Base-by-base conservation (phyloP, 1,140 invertebrate genomes). In the Diabrotica undecimpunctata region DNA sequence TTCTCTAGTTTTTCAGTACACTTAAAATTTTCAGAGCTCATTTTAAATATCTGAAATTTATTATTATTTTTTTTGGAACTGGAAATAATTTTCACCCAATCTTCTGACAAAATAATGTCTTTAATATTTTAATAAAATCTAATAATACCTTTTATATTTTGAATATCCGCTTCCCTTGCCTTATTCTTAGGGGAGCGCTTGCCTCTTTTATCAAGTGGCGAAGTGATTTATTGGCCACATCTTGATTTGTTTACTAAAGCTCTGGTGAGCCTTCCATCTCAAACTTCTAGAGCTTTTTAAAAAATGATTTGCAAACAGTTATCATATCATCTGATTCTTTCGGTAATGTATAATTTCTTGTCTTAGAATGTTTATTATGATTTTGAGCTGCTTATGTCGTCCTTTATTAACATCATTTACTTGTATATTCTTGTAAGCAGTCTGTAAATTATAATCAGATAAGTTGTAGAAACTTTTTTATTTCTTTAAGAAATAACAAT, bases 391-490 rank as follows among this genome's bases (percentile, higher is more conserved):
- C 25, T 8, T 54, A 54, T 7, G 6, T 8, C 53, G 53, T 54
- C 53, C n/a, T 54, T 13, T 54, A 54, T 54, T 35, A 54, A 13
- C 53, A 54, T 6, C 6, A 7, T 54, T 54, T 54, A 54, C 53
- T 54, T 35, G 53, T n/a, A n/a, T 35, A n/a, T 54, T 13, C 7
- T 8, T 54, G 53, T 54, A 54, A 54, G 1, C 53, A 54, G 53
- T 54, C n/a, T 54, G 53, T 54, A 54, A 54, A 54, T 54, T 54
- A n/a, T 0, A 54, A 54, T 54, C 9, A 54, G 53, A 54, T 54
- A 54, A 54, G 7, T 14, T 54, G 25, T 54, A 54, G n/a, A 54
- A 54, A 54, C 12, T 14, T n/a, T n/a, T n/a, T n/a, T n/a, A n/a
- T n/a, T n/a, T n/a, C n/a, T n/a, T n/a, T n/a, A n/a, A n/a, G n/a